Evolutionary conservation across 1,140 invertebrate genomes (phyloP).

Genomic region (Drosophila malerkotliana): DNA sequence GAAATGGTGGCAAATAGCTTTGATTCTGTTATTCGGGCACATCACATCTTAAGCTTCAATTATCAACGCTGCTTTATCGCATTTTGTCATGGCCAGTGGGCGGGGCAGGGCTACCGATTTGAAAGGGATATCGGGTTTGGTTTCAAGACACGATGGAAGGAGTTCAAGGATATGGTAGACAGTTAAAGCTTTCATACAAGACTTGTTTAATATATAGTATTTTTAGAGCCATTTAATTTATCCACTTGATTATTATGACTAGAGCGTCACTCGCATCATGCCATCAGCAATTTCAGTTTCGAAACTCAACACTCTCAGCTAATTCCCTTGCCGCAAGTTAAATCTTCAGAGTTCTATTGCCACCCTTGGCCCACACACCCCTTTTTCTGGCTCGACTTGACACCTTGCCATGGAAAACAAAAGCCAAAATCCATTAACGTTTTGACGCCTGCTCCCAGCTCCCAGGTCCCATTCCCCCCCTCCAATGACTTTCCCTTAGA

Average conservation of each 20-base stretch:
- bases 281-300: not conserved
- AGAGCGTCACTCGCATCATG: not conserved
- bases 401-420: constrained; percentile 51
- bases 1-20: constrained; percentile 48
- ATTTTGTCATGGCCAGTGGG: not conserved
- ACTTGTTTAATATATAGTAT: too few relatives aligned
- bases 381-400: constrained; percentile 2
- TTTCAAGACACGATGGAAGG: not conserved
- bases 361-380: not conserved
- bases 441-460: constrained; percentile 28
- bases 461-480: not conserved
- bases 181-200: not conserved
- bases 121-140: not conserved
- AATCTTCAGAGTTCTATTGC: constrained; percentile 12
- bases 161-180: not conserved
- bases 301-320: constrained; percentile 9
- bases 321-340: constrained; percentile 14
- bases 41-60: constrained; percentile 43
- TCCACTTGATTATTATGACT: not conserved
- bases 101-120: not conserved
- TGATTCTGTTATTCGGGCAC: constrained; percentile 46
- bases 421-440: constrained; percentile 59
- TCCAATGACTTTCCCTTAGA: constrained; percentile 13
- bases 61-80: constrained; percentile 23
- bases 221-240: too few relatives aligned